Evolutionary conservation across 2,888 invertebrate genomes (phyloP).

Genomic region (Corythucha ciliata): DNA sequence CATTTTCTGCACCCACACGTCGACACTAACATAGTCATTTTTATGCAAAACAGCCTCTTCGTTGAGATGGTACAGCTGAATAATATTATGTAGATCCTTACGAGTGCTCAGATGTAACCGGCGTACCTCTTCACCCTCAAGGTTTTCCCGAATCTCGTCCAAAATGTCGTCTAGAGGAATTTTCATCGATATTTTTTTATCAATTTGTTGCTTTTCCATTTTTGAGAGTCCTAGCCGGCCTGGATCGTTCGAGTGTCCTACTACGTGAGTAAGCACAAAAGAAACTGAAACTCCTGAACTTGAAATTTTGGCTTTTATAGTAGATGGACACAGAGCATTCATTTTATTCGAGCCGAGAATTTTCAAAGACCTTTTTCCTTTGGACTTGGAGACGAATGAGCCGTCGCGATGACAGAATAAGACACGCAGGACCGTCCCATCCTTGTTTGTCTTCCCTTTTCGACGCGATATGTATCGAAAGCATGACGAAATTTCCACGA

Average conservation of each 20-base stretch:
- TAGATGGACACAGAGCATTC: constrained; percentile 35
- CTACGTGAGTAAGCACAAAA: constrained; percentile 33
- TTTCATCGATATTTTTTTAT: constrained; percentile 34
- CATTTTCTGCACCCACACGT: constrained; percentile 30
- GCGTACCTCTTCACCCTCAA: no score
- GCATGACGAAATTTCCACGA: no score
- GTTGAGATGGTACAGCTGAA: constrained; percentile 30
- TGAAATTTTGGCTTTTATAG: constrained; percentile 27
- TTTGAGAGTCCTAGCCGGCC: constrained; percentile 31
- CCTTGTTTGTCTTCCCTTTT: no score
- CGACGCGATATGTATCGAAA: no score
- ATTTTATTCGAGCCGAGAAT: constrained; percentile 31
- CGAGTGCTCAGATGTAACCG: constrained; percentile 35
- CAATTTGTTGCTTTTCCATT: constrained; percentile 32
- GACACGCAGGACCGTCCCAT: no score
- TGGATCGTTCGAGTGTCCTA: constrained; percentile 35
- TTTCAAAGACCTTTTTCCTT: constrained; percentile 18
- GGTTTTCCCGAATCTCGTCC: constrained; percentile 24
- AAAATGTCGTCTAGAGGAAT: constrained; percentile 33
- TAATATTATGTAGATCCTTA: constrained; percentile 36
- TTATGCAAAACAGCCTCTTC: constrained; percentile 27
- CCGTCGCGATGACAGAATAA: constrained; percentile 21
- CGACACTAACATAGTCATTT: constrained; percentile 32
- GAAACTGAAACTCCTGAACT: constrained; percentile 24
- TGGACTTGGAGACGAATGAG: background rate